phyloP scores from a whole-genome alignment of 2,113 vertebrate genomes.

The Gobius niger region DNA sequence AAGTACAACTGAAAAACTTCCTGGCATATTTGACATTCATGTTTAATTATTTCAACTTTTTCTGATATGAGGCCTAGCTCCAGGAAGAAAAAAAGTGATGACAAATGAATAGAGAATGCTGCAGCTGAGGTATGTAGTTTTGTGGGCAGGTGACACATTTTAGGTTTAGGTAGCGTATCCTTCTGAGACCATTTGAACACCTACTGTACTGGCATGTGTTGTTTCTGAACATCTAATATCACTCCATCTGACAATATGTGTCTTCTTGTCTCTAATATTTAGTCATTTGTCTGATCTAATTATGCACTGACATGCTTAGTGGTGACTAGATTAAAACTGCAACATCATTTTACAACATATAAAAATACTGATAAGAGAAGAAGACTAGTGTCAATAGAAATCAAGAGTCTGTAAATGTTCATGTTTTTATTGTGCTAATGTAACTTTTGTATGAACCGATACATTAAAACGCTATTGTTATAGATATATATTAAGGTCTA shows the following conservation, averaged over 20 bases:
- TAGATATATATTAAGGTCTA: neutral
- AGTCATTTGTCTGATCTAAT: too few relatives aligned
- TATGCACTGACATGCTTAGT: too few relatives aligned
- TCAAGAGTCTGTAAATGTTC: too few relatives aligned
- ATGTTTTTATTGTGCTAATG: too few relatives aligned
- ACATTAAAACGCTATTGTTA: neutral
- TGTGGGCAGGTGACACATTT: neutral
- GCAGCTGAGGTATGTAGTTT: slow-evolving; percentile 5
- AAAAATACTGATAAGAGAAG: too few relatives aligned
- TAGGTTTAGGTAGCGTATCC: neutral
- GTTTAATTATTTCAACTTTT: neutral
- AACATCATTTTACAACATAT: too few relatives aligned
- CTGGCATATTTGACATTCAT: neutral
- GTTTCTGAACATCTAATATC: neutral
- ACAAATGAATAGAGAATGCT: neutral
- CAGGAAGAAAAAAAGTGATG: neutral
- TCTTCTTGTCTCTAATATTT: neutral
- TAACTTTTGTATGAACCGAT: too few relatives aligned
- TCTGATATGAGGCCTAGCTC: neutral
- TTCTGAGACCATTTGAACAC: slow-evolving; percentile 13
- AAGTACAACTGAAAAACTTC: slow-evolving; percentile 1
- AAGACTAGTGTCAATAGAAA: too few relatives aligned
- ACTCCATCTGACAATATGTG: neutral
- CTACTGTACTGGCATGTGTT: slow-evolving; percentile 23
- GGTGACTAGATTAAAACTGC: too few relatives aligned